Conservation (phyloP, 2,113 vertebrate genomes). For the Platysteira castanea region DNA sequence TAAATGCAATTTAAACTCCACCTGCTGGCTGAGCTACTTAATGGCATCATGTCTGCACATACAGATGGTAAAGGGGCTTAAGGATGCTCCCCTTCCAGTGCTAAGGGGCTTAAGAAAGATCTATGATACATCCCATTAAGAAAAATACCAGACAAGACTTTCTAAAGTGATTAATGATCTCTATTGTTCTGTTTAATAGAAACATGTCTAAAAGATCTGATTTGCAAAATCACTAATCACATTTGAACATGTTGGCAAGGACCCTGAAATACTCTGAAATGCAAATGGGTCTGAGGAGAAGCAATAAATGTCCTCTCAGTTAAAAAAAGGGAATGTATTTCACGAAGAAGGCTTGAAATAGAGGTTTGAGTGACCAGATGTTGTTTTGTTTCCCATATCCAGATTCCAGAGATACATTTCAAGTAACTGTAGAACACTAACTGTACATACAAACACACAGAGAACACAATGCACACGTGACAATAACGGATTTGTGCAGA, state of each 20-base stretch:
- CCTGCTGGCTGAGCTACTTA: constrained; percentile 52
- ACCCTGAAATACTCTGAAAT: neutral
- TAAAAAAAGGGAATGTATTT: neutral
- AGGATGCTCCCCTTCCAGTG: neutral
- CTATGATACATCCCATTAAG: neutral
- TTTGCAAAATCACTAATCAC: neutral
- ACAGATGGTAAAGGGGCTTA: neutral
- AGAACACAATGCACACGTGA: rapidly evolving
- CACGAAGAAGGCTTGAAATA: neutral
- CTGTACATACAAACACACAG: neutral
- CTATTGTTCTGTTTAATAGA: neutral
- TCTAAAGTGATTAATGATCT: neutral
- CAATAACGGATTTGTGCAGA: neutral
- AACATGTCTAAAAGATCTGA: neutral
- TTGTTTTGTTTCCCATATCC: neutral
- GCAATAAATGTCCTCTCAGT: neutral
- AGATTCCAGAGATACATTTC: neutral
- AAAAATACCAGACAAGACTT: neutral
- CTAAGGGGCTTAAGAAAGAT: neutral
- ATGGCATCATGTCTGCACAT: neutral
- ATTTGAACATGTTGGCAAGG: neutral
- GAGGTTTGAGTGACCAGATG: neutral
- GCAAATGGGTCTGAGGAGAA: neutral
- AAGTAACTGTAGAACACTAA: neutral
- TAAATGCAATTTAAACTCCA: constrained; percentile 54